A percentile compares a stretch with the other conserved stretches of the same genome.
These are phyloP conservation scores for Hemibagrus wyckioides DNA, from an alignment of 2,113 vertebrate genomes.

Conservation along the genomic window DNA sequence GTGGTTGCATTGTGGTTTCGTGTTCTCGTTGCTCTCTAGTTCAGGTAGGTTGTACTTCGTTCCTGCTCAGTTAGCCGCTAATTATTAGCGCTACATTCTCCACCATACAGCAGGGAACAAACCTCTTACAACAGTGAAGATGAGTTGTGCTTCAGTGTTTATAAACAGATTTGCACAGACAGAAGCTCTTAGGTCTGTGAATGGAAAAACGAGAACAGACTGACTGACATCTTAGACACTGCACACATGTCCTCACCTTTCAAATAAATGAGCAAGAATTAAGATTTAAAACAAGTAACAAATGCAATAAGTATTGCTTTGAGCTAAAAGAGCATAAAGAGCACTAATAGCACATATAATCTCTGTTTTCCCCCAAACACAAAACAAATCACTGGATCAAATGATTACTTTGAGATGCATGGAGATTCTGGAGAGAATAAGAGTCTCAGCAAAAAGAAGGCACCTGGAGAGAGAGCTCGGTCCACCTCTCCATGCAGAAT, in stretches of 20 bases:
- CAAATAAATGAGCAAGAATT: neutral
- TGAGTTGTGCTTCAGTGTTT: neutral
- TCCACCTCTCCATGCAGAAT: neutral
- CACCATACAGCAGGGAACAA: neutral
- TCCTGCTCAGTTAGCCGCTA: conserved; percentile 13
- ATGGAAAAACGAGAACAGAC: neutral
- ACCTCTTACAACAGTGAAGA: neutral
- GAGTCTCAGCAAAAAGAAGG: neutral
- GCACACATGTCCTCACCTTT: neutral
- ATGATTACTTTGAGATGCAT: neutral
- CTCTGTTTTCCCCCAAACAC: neutral
- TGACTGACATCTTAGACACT: neutral
- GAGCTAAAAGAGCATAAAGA: neutral
- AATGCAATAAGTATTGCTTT: neutral
- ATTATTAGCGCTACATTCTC: neutral
- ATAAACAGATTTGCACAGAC: neutral
- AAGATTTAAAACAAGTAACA: neutral
- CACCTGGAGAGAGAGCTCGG: neutral
- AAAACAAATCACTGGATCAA: neutral
- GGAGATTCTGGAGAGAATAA: neutral
- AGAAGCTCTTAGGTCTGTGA: neutral
- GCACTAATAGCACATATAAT: neutral
- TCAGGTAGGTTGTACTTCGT: conserved; percentile 34
- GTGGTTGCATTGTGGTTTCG: conserved; percentile 47
- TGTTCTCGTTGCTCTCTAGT: conserved; percentile 36